These are phyloP conservation scores for Scolanthus callimorphus DNA, from an alignment of 92 coral and sea anemone species.

Conservation along the genomic window DNA sequence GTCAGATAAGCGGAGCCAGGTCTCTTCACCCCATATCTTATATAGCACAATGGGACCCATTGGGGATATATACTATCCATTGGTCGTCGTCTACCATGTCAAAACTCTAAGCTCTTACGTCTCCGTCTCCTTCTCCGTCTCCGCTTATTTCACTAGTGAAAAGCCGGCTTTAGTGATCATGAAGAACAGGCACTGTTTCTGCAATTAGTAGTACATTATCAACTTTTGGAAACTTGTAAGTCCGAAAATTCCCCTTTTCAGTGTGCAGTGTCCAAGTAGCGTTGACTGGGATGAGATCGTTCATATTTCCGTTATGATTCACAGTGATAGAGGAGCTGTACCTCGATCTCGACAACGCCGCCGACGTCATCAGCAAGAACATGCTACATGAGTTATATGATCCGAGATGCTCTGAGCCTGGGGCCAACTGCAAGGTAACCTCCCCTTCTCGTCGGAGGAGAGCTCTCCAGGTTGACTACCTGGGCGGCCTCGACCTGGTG, in stretches of 20 bases:
- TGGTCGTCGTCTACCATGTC: too few species aligned
- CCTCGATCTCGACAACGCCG: slow-evolving; percentile 47
- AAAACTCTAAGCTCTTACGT: too few species aligned
- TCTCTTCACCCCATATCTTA: too few species aligned
- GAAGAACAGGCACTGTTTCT: too few species aligned
- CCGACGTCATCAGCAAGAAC: slow-evolving; percentile 43
- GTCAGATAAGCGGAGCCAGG: too few species aligned
- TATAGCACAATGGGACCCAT: too few species aligned
- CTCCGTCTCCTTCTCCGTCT: too few species aligned
- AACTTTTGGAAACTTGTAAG: too few species aligned
- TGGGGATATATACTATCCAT: too few species aligned
- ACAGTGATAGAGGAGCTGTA: slow-evolving; percentile 18
- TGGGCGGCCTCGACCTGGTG: slow-evolving; percentile 63
- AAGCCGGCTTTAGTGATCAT: too few species aligned
- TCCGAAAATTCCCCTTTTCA: too few species aligned
- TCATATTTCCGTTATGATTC: neutral
- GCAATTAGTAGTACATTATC: neutral
- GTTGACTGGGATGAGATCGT: too few species aligned
- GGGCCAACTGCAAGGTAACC: slow-evolving; percentile 18
- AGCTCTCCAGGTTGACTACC: slow-evolving; percentile 38
- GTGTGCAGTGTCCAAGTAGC: neutral
- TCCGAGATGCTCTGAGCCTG: slow-evolving; percentile 33
- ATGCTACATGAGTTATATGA: slow-evolving; percentile 15
- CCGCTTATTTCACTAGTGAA: neutral
- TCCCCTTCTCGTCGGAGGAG: slow-evolving; percentile 38